Evolutionary conservation across 2,888 invertebrate genomes (phyloP), one percentile per base, ranked within the genome.

Genomic region (Gibbula magus): DNA sequence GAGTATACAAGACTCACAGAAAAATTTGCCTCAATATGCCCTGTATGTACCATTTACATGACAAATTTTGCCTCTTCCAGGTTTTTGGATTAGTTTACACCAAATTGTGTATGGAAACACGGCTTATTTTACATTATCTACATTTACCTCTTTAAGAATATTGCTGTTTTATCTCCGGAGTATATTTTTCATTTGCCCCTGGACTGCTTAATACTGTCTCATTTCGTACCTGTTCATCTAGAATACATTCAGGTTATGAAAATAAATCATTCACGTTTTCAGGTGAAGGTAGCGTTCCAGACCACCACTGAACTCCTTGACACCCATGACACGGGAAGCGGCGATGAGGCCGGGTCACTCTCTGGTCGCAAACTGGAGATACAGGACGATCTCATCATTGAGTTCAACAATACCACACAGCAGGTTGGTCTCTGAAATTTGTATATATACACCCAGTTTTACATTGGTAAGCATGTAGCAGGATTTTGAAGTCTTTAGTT

Each of bases 211-310:
- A n/a, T n/a, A n/a, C n/a, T n/a, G n/a, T n/a, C n/a, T n/a, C n/a
- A n/a, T n/a, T n/a, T n/a, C n/a, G n/a, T n/a, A 13, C 10, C 45
- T 45, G 10, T 45, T 10, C 13, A 10, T 45, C 13, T 45, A 45
- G 8, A 16, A 61, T 61, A 29, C 25, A 22, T 61, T 25, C 10
- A 22, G 25, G 18, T 56, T 56, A n/a, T n/a, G n/a, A 0, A 25
- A 61, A 61, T 0, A n/a, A 13, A 25, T 20, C 10, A 16, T 32
- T 25, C 29, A 39, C 25, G 32, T 35, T 78, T 86, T 0, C 79
- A 92, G 92, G 89, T 91, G 5, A 89, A 91, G 75, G 90, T 92
- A 2, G 91, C 88, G 0, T 91, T 91, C 85, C 83, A 87, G 73
- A 77, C 83, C 51, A 86, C 86, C 22, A 81, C 83, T 20, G 86